Conservation (phyloP, 2,888 invertebrate genomes). For the Calameuta idolon region DNA sequence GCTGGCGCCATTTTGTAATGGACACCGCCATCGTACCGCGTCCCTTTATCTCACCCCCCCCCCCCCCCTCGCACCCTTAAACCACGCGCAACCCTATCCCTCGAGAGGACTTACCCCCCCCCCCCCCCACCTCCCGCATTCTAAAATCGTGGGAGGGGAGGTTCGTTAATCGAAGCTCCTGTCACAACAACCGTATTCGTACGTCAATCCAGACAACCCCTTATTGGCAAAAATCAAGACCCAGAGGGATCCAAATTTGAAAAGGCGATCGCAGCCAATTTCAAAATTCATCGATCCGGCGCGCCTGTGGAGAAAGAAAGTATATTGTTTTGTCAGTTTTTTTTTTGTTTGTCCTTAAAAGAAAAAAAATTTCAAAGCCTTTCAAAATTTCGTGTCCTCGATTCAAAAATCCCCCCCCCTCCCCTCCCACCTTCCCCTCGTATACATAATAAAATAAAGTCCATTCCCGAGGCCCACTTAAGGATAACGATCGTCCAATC, state of each 20-base stretch:
- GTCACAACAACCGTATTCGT: conserved; percentile 61
- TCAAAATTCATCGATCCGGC: too few species aligned
- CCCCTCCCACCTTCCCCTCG: too few species aligned
- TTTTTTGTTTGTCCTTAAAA: too few species aligned
- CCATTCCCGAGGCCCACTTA: not conserved
- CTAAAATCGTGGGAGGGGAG: conserved; percentile 30
- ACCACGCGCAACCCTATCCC: conserved; percentile 56
- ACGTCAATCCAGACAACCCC: conserved; percentile 48
- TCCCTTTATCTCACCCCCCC: conserved; percentile 3
- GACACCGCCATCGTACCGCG: conserved; percentile 47
- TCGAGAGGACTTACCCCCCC: conserved; percentile 28
- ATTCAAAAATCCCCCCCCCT: too few species aligned
- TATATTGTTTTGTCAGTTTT: too few species aligned
- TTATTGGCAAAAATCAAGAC: conserved; percentile 31
- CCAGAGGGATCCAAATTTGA: not conserved
- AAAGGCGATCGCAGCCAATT: too few species aligned
- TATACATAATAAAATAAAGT: too few species aligned
- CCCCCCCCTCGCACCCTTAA: conserved; percentile 20
- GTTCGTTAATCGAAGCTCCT: conserved; percentile 45
- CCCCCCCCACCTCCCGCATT: conserved; percentile 33
- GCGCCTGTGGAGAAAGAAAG: too few species aligned
- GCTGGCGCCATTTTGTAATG: conserved; percentile 56
- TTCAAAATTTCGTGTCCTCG: too few species aligned
- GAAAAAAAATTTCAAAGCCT: too few species aligned
- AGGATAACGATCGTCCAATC: not conserved